Conservation (phyloP, 2,797 vertebrate genomes). For the Trichosurus vulpecula region DNA sequence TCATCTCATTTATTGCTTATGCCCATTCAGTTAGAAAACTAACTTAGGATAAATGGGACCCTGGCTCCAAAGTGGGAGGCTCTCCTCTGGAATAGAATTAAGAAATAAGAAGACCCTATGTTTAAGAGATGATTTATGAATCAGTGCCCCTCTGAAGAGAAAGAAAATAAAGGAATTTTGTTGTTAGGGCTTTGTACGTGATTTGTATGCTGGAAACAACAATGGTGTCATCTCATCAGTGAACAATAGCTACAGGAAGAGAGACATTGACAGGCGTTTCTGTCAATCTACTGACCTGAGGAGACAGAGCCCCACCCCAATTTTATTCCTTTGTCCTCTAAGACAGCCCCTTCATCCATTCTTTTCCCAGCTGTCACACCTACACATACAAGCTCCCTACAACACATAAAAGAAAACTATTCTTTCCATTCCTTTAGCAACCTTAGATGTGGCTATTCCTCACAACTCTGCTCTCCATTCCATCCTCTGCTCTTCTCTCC, state of each 20-base stretch:
- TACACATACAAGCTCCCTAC: background rate
- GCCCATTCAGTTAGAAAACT: constrained; percentile 22
- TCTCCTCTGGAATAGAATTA: constrained; percentile 47
- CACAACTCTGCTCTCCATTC: background rate
- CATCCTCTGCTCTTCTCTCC: background rate
- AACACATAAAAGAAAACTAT: background rate
- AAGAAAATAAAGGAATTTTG: constrained; percentile 29
- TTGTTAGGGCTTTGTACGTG: background rate
- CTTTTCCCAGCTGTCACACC: background rate
- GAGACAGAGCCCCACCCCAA: background rate
- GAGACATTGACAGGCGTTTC: constrained; percentile 7
- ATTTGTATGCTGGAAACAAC: constrained; percentile 41
- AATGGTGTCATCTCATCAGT: constrained; percentile 1
- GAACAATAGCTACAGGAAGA: background rate
- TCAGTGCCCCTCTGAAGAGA: constrained; percentile 22
- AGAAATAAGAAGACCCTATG: constrained; percentile 34
- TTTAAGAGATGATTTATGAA: constrained; percentile 47
- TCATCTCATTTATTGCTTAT: constrained; percentile 16
- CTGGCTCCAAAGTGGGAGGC: background rate
- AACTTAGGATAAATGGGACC: constrained; percentile 35
- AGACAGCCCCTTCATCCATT: background rate
- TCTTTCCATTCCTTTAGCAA: constrained; percentile 19
- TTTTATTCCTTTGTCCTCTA: constrained; percentile 13
- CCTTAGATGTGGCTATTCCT: background rate
- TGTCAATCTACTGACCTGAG: background rate